Evolutionary conservation across 2,797 vertebrate species (phyloP).

Genomic region (Ictinia mississippiensis): DNA sequence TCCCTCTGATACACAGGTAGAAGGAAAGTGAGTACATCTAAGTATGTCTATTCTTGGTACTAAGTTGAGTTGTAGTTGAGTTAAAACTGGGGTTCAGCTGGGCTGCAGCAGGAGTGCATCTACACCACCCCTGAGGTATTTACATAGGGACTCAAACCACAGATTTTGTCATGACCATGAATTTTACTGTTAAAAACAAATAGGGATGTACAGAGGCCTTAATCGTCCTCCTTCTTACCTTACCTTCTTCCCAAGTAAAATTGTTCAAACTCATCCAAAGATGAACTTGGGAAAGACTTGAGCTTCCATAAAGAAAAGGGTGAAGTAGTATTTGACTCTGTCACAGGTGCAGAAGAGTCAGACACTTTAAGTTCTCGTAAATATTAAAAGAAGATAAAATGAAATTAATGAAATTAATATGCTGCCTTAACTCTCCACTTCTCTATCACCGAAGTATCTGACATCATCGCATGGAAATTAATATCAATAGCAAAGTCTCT

Average conservation of each 20-base stretch:
- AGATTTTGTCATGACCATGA: not conserved
- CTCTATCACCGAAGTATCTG: not conserved
- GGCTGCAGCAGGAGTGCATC: not conserved
- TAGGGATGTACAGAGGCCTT: not conserved
- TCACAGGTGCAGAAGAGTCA: rapidly evolving
- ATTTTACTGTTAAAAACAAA: not conserved
- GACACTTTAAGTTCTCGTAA: not conserved
- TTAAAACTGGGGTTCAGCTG: not conserved
- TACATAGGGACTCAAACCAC: not conserved
- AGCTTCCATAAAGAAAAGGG: not conserved
- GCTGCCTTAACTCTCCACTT: not conserved
- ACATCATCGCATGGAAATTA: not conserved
- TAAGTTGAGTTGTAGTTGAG: not conserved
- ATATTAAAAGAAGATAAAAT: not conserved
- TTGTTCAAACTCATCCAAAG: not conserved
- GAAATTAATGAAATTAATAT: not conserved
- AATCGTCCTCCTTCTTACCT: not conserved
- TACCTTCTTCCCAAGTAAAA: not conserved
- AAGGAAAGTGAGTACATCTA: not conserved
- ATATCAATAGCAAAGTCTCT: not conserved
- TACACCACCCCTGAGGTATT: not conserved
- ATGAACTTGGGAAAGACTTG: not conserved
- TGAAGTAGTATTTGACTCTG: not conserved
- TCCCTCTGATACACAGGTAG: not conserved
- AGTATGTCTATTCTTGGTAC: rapidly evolving